Conservation (phyloP, 2,113 vertebrate genomes). For the Diphyllodes magnificus region DNA sequence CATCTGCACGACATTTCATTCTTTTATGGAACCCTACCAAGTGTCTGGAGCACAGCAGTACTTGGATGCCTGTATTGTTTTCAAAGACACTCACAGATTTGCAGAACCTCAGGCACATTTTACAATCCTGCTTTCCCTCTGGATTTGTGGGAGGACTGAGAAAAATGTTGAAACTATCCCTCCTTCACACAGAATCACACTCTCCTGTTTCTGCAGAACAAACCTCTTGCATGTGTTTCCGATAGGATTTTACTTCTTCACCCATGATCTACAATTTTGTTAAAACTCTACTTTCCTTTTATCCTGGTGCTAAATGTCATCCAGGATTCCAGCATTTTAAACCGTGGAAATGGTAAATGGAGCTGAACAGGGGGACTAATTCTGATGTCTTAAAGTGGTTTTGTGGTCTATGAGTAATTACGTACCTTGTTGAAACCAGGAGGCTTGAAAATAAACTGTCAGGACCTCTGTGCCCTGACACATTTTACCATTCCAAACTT, state of each 20-base stretch:
- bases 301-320: background rate
- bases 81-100: background rate
- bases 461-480: background rate
- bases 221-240: background rate
- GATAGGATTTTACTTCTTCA: background rate
- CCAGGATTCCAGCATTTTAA: background rate
- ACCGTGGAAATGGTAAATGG: background rate
- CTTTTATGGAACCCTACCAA: background rate
- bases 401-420: background rate
- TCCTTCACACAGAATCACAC: background rate
- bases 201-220: background rate
- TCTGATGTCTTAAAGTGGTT: background rate
- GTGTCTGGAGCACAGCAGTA: background rate
- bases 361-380: background rate
- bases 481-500: background rate
- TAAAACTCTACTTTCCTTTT: background rate
- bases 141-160: background rate
- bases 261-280: background rate
- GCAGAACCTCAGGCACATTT: background rate
- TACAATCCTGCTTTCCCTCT: background rate
- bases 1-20: background rate
- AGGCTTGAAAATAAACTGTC: background rate
- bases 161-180: background rate
- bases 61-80: slow-evolving; percentile 3
- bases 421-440: background rate